Percentiles rank a stretch among this genome's conserved stretches.
These are phyloP conservation scores for Anas acuta DNA, from an alignment of 2,797 vertebrate species.

Conservation along the genomic window DNA sequence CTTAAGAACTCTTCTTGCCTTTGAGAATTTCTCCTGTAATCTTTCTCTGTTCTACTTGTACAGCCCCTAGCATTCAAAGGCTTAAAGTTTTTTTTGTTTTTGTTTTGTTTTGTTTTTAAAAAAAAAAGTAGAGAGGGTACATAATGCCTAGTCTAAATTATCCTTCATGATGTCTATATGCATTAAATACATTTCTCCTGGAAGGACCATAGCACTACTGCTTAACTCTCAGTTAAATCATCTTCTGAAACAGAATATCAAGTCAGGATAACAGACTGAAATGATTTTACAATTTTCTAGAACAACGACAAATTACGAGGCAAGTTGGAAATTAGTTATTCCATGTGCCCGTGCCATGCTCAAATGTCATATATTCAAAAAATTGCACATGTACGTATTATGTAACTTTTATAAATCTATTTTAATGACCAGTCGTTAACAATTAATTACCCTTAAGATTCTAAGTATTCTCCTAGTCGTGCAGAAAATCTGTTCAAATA, in stretches of 20 bases:
- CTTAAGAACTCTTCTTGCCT: conserved; percentile 10
- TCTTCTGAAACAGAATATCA: neutral
- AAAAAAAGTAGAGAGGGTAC: neutral
- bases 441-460: neutral
- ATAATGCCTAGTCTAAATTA: neutral
- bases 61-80: neutral
- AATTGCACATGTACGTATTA: neutral
- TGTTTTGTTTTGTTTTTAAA: too few species aligned
- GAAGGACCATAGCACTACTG: neutral
- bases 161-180: neutral
- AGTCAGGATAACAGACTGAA: neutral
- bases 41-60: neutral
- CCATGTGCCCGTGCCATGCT: neutral
- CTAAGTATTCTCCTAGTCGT: neutral
- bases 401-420: neutral
- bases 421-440: neutral
- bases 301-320: neutral
- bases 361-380: neutral
- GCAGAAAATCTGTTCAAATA: neutral
- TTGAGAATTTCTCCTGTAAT: conserved; percentile 47
- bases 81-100: neutral
- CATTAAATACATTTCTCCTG: neutral
- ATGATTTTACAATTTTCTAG: neutral
- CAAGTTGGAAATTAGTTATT: neutral
- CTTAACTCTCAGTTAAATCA: neutral